Conservation (phyloP, 2,888 invertebrate species). For the Sympetrum striolatum region DNA sequence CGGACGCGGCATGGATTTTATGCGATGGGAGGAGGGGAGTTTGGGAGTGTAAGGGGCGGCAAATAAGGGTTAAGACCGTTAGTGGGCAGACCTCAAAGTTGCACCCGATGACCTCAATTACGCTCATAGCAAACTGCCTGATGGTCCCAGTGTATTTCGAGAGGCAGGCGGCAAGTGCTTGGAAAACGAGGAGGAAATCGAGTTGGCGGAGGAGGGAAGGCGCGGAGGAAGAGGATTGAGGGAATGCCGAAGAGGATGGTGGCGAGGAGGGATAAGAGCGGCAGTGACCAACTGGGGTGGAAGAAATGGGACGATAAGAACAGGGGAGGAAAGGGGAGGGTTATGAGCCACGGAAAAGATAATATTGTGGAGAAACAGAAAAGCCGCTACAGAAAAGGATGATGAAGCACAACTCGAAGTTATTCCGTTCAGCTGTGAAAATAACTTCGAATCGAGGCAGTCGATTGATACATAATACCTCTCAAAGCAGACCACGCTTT, state of each 20-base stretch:
- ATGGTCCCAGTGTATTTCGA: conserved; percentile 29
- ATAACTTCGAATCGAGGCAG: too few relatives aligned
- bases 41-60: not conserved
- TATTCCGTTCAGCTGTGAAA: too few relatives aligned
- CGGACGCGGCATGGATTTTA: not conserved
- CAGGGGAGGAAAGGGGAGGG: not conserved
- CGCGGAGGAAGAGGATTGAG: not conserved
- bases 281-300: not conserved
- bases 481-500: too few relatives aligned
- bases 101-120: conserved; percentile 41
- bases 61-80: conserved; percentile 38
- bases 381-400: not conserved
- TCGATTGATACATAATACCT: too few relatives aligned
- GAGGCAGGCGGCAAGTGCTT: not conserved
- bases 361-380: not conserved
- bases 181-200: not conserved
- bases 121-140: conserved; percentile 35
- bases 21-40: not conserved
- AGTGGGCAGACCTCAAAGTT: conserved; percentile 41
- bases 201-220: not conserved
- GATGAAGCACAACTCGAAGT: too few relatives aligned
- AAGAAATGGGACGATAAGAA: not conserved
- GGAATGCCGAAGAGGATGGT: not conserved
- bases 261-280: not conserved
- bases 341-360: not conserved